Evolutionary conservation across 2,888 invertebrate genomes (phyloP).

Genomic region (Pyrrhia umbra): DNA sequence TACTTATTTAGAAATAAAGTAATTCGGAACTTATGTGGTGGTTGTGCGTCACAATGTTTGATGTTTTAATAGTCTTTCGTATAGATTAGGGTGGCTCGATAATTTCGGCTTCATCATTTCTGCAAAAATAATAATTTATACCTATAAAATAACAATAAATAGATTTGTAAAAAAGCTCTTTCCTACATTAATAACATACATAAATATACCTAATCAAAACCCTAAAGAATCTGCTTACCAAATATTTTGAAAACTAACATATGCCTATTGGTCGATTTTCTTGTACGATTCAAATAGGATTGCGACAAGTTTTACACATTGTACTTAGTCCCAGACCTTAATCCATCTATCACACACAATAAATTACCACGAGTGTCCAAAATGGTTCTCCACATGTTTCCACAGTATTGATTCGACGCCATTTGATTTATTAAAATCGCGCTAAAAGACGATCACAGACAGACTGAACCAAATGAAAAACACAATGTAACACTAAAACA

Average conservation of each 20-base stretch:
- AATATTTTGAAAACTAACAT: not conserved
- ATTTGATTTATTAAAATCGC: slow-evolving; percentile 69
- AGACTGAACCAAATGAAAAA: not conserved
- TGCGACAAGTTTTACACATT: too few relatives aligned
- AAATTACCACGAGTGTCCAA: slow-evolving; percentile 42
- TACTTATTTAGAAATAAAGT: slow-evolving; percentile 70
- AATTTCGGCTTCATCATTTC: slow-evolving; percentile 87
- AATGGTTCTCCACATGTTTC: slow-evolving; percentile 70
- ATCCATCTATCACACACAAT: slow-evolving; percentile 11
- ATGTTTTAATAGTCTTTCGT: slow-evolving; percentile 80
- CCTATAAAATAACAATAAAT: not conserved
- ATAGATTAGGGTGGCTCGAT: slow-evolving; percentile 74
- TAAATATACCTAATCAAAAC: slow-evolving; percentile 8
- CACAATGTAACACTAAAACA: slow-evolving; percentile 4
- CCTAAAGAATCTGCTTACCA: not conserved
- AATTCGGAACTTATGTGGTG: slow-evolving; percentile 68
- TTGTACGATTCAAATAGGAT: slow-evolving; percentile 38
- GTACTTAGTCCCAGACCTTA: not conserved
- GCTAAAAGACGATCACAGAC: slow-evolving; percentile 56
- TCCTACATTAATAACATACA: too few relatives aligned
- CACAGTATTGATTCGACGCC: slow-evolving; percentile 81
- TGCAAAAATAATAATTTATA: slow-evolving; percentile 69
- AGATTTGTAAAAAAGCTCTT: too few relatives aligned
- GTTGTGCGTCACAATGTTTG: slow-evolving; percentile 85
- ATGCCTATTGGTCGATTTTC: not conserved